These are phyloP conservation scores for Mimumesa dahlbomi DNA, from an alignment of 2,888 invertebrate genomes.

Conservation along the genomic window DNA sequence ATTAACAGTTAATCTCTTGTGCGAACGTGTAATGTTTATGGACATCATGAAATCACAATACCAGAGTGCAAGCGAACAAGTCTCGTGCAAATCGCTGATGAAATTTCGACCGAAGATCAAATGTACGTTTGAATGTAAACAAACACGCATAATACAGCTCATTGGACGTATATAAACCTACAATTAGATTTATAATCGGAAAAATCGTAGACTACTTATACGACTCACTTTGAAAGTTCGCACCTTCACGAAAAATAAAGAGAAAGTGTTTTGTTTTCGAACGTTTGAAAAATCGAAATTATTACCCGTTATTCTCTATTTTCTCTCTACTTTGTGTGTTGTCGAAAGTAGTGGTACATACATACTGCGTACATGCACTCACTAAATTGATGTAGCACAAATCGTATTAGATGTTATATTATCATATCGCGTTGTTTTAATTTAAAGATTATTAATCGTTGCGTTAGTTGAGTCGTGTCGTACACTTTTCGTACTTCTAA, in stretches of 20 bases:
- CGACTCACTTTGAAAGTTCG: slow-evolving; percentile 31
- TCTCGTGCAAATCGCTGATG: slow-evolving; percentile 38
- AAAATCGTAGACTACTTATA: slow-evolving; percentile 36
- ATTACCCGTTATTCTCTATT: too few relatives aligned
- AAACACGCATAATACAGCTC: slow-evolving; percentile 56
- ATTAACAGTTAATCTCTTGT: slow-evolving; percentile 4
- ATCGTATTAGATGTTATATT: too few relatives aligned
- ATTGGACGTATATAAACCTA: slow-evolving; percentile 50
- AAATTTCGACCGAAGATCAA: slow-evolving; percentile 40
- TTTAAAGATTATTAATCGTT: too few relatives aligned
- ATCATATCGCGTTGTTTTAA: too few relatives aligned
- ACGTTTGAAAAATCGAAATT: slow-evolving; percentile 27
- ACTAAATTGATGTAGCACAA: too few relatives aligned
- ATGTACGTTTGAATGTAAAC: slow-evolving; percentile 53
- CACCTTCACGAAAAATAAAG: slow-evolving; percentile 39
- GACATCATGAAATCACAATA: slow-evolving; percentile 3
- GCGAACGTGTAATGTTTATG: slow-evolving; percentile 29
- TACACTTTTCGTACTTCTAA: too few relatives aligned
- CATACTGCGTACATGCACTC: too few relatives aligned
- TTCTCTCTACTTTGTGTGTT: too few relatives aligned
- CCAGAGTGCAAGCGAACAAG: slow-evolving; percentile 14
- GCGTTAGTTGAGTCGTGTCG: too few relatives aligned
- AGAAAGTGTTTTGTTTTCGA: slow-evolving; percentile 39
- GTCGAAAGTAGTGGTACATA: too few relatives aligned
- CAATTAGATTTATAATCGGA: slow-evolving; percentile 44